Conservation (phyloP, 2,888 invertebrate genomes). For the Anticlea derivata region DNA sequence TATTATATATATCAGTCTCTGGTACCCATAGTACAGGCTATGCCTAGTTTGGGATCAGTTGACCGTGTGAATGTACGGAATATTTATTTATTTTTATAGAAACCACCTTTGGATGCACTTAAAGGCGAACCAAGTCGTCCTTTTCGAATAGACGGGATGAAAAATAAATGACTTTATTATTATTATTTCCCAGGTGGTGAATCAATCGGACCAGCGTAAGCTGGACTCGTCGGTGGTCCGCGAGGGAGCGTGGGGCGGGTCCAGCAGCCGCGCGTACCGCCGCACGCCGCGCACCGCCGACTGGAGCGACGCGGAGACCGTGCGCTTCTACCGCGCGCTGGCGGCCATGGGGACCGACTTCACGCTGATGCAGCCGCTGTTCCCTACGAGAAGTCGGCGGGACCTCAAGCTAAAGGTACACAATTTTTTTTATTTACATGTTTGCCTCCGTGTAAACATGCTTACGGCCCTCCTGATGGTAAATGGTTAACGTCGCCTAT, state of each 20-base stretch:
- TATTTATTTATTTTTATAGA: too few relatives aligned
- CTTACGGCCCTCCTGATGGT: too few relatives aligned
- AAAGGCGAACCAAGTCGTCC: too few relatives aligned
- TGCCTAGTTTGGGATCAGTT: too few relatives aligned
- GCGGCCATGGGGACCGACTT: conserved; percentile 97
- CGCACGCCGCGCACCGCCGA: conserved; percentile 87
- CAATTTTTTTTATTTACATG: too few relatives aligned
- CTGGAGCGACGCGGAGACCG: conserved; percentile 91
- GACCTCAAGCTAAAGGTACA: conserved; percentile 93
- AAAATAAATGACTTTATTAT: not conserved
- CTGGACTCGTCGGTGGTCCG: conserved; percentile 85
- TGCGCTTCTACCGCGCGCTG: conserved; percentile 95
- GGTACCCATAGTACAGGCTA: too few relatives aligned
- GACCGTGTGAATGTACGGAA: too few relatives aligned
- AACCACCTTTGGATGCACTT: too few relatives aligned
- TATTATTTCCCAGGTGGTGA: conserved; percentile 77
- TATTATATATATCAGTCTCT: too few relatives aligned
- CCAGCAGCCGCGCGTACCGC: conserved; percentile 85
- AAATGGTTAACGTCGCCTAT: too few relatives aligned
- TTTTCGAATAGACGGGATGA: too few relatives aligned
- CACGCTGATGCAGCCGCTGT: conserved; percentile 92
- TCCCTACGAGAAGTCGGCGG: conserved; percentile 89
- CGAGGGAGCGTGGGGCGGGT: conserved; percentile 84
- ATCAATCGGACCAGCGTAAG: conserved; percentile 87
- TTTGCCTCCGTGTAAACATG: too few relatives aligned